These are phyloP conservation scores for Chaetoderma sp. DNA, from an alignment of 2,888 invertebrate genomes.

Conservation along the genomic window DNA sequence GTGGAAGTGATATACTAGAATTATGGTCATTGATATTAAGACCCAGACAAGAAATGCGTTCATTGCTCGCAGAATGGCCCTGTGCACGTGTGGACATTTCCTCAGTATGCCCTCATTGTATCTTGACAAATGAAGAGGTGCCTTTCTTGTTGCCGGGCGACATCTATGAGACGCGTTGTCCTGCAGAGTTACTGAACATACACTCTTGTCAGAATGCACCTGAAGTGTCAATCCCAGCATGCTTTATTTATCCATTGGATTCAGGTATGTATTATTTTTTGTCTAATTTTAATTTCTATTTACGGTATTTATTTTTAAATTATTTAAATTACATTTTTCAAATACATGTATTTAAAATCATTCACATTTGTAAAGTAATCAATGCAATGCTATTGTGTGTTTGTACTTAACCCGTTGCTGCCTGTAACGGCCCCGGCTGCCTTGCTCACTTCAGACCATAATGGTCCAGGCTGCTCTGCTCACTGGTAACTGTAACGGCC, in stretches of 20 bases:
- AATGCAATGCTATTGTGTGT: not conserved
- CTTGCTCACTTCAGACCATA: no score
- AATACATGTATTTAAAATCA: not conserved
- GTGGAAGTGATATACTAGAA: slow-evolving; percentile 56
- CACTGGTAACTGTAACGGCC: no score
- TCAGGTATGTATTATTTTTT: slow-evolving; percentile 39
- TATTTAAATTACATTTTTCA: not conserved
- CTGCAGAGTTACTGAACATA: slow-evolving; percentile 44
- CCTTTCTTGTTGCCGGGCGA: slow-evolving; percentile 52
- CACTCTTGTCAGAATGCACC: slow-evolving; percentile 44
- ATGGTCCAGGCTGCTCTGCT: no score
- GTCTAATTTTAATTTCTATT: not conserved
- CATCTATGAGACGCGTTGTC: slow-evolving; percentile 48
- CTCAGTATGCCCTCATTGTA: slow-evolving; percentile 55
- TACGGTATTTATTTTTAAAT: not conserved
- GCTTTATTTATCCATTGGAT: slow-evolving; percentile 55
- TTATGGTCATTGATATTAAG: slow-evolving; percentile 52
- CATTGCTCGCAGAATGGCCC: slow-evolving; percentile 58
- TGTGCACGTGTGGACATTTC: slow-evolving; percentile 50
- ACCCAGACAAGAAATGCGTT: slow-evolving; percentile 44
- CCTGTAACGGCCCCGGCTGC: no score
- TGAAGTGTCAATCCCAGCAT: slow-evolving; percentile 46
- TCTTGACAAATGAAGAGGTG: slow-evolving; percentile 40
- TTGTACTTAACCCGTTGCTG: not conserved
- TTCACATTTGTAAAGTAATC: not conserved